Evolutionary conservation across 2,797 vertebrate species (phyloP).

Genomic region (Anabas testudineus): DNA sequence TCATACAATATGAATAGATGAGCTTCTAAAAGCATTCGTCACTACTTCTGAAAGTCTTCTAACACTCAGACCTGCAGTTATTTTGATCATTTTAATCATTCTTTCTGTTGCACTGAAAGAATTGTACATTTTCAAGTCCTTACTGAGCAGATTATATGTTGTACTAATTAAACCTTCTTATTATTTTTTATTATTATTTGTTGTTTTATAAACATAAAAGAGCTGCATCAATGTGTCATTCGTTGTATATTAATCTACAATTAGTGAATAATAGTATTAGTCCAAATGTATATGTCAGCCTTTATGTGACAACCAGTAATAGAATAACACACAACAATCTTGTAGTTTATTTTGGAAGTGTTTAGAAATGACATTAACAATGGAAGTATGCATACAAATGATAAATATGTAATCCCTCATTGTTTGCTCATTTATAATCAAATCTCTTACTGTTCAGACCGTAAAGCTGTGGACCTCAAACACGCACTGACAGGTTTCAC

Average conservation of each 20-base stretch:
- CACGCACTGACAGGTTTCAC: conserved; percentile 18
- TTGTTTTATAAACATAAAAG: conserved; percentile 38
- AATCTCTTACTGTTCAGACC: conserved; percentile 26
- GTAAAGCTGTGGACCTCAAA: conserved; percentile 34
- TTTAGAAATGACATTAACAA: conserved; percentile 19
- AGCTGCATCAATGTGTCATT: conserved; percentile 33
- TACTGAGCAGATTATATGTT: conserved; percentile 14
- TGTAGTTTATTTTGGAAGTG: conserved; percentile 23
- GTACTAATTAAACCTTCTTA: conserved; percentile 17
- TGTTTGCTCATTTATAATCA: conserved; percentile 48
- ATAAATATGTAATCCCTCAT: conserved; percentile 34
- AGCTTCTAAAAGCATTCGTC: conserved; percentile 46
- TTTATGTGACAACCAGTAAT: conserved; percentile 16
- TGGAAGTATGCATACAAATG: conserved; percentile 29
- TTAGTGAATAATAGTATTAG: conserved; percentile 25
- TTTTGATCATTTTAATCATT: conserved; percentile 16
- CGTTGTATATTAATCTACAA: conserved; percentile 23
- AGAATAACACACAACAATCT: conserved; percentile 11
- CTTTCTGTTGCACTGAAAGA: conserved; percentile 15
- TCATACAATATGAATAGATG: conserved; percentile 57
- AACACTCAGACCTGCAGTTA: conserved; percentile 17
- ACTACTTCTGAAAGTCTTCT: conserved; percentile 36
- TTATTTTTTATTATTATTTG: conserved; percentile 11
- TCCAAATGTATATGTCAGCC: conserved; percentile 23
- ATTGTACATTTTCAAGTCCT: conserved; percentile 30